These are phyloP conservation scores for Drosophila melanica DNA, from an alignment of 1,140 invertebrate species.

Conservation along the genomic window DNA sequence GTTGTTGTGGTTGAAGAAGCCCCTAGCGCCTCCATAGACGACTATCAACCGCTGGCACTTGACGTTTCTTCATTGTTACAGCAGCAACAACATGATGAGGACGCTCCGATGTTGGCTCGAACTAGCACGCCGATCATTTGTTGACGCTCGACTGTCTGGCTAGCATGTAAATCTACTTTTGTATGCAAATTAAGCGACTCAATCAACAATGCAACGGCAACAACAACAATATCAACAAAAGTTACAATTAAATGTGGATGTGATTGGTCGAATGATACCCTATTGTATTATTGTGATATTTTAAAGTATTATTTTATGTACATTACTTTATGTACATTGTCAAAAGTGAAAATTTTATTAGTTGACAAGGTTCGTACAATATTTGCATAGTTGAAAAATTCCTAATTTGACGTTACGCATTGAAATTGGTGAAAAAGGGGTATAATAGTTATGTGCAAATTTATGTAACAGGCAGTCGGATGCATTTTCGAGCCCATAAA, in stretches of 20 bases:
- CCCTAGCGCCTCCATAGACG: conserved; percentile 63
- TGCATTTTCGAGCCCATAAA: no score
- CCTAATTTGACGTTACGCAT: no score
- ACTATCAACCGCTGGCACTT: conserved; percentile 69
- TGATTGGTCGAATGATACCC: conserved; percentile 11
- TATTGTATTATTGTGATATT: background rate
- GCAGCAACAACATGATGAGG: conserved; percentile 26
- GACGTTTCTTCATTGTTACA: conserved; percentile 66
- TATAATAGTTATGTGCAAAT: no score
- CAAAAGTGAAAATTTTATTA: no score
- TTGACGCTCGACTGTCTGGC: conserved; percentile 45
- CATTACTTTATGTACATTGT: no score
- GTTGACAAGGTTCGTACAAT: no score
- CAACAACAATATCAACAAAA: conserved; percentile 9
- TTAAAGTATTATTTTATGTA: no score
- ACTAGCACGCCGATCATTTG: conserved; percentile 17
- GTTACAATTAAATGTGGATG: background rate
- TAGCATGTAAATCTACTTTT: conserved; percentile 78
- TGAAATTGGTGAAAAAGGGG: no score
- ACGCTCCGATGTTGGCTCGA: background rate
- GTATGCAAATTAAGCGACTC: conserved; percentile 81
- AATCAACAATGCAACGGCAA: conserved; percentile 53
- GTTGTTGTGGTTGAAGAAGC: conserved; percentile 61
- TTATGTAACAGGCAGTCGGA: no score
- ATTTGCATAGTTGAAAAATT: no score